Percentiles rank a stretch among this genome's conserved stretches.
These are phyloP conservation scores for Gyrodactylus salaris DNA, from an alignment of 1,140 invertebrate species.

Conservation along the genomic window DNA sequence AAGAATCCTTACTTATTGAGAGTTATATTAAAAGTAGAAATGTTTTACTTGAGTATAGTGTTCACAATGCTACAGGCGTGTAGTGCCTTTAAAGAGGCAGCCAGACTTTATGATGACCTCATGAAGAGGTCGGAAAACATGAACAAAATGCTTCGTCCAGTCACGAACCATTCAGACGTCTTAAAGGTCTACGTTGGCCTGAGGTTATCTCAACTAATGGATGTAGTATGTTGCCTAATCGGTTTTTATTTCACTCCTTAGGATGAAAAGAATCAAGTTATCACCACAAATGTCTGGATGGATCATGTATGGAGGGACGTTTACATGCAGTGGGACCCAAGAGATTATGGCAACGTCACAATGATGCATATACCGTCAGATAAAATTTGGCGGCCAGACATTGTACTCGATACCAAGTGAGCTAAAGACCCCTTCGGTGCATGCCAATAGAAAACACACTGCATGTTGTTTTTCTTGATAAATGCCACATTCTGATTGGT, in stretches of 20 bases:
- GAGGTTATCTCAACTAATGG: slow-evolving; percentile 62
- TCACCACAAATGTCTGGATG: slow-evolving; percentile 5
- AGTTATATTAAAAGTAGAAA: too few relatives aligned
- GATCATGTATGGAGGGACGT: slow-evolving; percentile 16
- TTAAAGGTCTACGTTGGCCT: slow-evolving; percentile 60
- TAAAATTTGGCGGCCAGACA: slow-evolving; percentile 20
- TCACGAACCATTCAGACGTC: slow-evolving; percentile 56
- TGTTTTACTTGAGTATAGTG: too few relatives aligned
- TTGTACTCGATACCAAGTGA: slow-evolving; percentile 21
- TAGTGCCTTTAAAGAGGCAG: background rate
- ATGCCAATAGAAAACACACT: background rate
- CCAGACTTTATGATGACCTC: slow-evolving; percentile 32
- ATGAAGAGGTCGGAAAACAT: slow-evolving; percentile 41
- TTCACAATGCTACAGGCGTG: too few relatives aligned
- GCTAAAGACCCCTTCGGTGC: too few relatives aligned
- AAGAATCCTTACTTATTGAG: too few relatives aligned
- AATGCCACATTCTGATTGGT: background rate
- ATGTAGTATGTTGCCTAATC: slow-evolving; percentile 44
- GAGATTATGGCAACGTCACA: slow-evolving; percentile 15
- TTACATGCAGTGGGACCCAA: slow-evolving; percentile 17
- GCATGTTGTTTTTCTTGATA: background rate
- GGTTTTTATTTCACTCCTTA: background rate
- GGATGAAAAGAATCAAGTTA: background rate
- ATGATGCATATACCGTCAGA: slow-evolving; percentile 15
- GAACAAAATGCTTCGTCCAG: slow-evolving; percentile 63